Evolutionary conservation across 2,797 vertebrate genomes (phyloP).

Genomic region (Onychomys leucogaster): DNA sequence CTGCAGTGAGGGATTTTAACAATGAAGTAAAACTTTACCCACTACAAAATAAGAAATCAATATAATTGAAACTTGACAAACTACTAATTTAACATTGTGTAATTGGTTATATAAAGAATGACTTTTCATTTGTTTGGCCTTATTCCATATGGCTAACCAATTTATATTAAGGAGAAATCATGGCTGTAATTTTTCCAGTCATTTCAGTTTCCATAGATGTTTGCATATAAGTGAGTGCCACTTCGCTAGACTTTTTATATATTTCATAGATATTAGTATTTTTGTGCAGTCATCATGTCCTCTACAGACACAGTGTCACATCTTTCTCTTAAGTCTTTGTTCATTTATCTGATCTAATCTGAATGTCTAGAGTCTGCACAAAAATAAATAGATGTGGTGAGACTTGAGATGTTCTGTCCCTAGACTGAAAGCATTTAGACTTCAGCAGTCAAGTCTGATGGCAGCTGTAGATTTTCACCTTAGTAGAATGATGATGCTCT

Average conservation of each 20-base stretch:
- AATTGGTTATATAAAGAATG: conserved; percentile 2
- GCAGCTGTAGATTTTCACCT: background rate
- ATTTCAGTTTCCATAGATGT: background rate
- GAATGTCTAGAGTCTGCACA: background rate
- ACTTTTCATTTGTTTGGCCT: conserved; percentile 24
- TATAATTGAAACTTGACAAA: conserved; percentile 9
- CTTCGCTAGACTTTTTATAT: background rate
- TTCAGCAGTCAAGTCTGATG: background rate
- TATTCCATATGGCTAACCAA: background rate
- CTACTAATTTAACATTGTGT: background rate
- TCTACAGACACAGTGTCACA: background rate
- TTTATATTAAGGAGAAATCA: background rate
- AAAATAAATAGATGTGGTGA: background rate
- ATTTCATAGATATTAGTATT: background rate
- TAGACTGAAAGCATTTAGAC: background rate
- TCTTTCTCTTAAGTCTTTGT: background rate
- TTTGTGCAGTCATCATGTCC: background rate
- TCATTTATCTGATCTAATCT: background rate
- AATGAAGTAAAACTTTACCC: background rate
- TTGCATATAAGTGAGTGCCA: background rate
- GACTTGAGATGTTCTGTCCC: background rate
- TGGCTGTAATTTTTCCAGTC: background rate
- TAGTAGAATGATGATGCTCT: background rate
- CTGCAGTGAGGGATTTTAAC: background rate
- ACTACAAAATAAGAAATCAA: background rate